These are phyloP conservation scores for Proterorhinus semilunaris DNA, from an alignment of 2,113 vertebrate genomes.

Conservation along the genomic window DNA sequence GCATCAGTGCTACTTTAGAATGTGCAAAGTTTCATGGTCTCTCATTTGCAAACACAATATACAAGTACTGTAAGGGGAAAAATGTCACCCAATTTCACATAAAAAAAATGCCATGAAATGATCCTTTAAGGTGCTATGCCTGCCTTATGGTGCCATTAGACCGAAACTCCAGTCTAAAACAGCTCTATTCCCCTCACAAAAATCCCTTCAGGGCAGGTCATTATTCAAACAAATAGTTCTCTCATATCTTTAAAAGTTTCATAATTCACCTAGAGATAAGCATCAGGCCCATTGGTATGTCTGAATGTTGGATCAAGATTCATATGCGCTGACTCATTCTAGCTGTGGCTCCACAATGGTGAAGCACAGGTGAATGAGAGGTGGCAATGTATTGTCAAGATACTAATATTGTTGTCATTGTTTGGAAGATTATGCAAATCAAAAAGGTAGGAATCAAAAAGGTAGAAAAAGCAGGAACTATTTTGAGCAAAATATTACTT, in stretches of 20 bases:
- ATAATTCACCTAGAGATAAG: conserved; percentile 40
- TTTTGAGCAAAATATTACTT: too few species aligned
- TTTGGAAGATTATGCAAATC: too few species aligned
- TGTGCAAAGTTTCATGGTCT: too few species aligned
- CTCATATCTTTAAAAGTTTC: conserved; percentile 15
- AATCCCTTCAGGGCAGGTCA: conserved; percentile 5
- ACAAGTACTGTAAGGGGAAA: too few species aligned
- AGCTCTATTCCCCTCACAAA: conserved; percentile 33
- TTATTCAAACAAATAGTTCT: conserved; percentile 33
- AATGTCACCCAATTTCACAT: background rate
- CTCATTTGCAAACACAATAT: too few species aligned
- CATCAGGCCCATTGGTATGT: conserved; percentile 6
- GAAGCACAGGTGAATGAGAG: conserved; percentile 16
- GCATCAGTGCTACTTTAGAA: too few species aligned
- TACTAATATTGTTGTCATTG: too few species aligned
- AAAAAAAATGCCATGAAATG: background rate
- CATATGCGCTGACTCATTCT: conserved; percentile 16
- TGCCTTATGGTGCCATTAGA: conserved; percentile 29
- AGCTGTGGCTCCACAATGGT: background rate
- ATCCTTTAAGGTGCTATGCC: background rate
- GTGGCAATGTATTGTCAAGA: too few species aligned
- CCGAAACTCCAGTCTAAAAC: conserved; percentile 42
- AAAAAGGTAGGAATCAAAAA: too few species aligned
- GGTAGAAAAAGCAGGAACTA: too few species aligned
- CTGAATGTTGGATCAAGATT: conserved; percentile 29